Evolutionary conservation across 2,113 vertebrate species (phyloP), one percentile per base, ranked within the genome.

Genomic region (Nyctibius bracteatus): DNA sequence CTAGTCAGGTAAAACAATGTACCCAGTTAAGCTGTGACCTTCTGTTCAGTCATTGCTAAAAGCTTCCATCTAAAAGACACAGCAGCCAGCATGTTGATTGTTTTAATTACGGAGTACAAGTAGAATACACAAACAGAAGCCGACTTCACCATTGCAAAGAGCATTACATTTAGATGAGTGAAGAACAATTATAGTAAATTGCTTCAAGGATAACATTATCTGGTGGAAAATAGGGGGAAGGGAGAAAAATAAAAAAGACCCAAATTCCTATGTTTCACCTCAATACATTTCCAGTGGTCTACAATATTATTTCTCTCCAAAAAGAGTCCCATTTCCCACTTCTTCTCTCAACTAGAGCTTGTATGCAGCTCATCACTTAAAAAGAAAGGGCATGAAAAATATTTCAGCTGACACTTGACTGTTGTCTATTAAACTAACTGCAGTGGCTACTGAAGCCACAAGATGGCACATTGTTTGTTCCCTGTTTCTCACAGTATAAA

Each of bases 391-490:
- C 23, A 13, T 6, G 33, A 51, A 55, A 83, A 58, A 28, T 22
- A 25, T 43, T 66, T 52, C 39, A 27, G 33, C 18, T 37, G 24
- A 13, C 11, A 2, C 14, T 37, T 54, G 31, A 17, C 27, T 5
- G 0, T 23, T 61, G 39, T 35, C 54, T 57, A 13, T 35, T 47
- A 35, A 52, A 57, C 24, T 12, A 73, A 66, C 11, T 97, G 97
- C 66, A 97, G 89, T 94, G 74, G 92, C 57, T 78, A 8, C 9
- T 31, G 43, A 28, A 47, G 62, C 97, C 98, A 98, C 97, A 85
- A 95, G 98, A 86, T 98, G 98, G 98, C 97, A 95, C 65, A 88
- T 49, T 49, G 51, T 49, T 94, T 96, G 94, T 59, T 93, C 63
- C 44, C 72, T 43, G 67, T 6, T 58, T 55, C 27, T 49, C n/a